Conservation (phyloP, 2,888 invertebrate genomes). For the Beris morrisii region DNA sequence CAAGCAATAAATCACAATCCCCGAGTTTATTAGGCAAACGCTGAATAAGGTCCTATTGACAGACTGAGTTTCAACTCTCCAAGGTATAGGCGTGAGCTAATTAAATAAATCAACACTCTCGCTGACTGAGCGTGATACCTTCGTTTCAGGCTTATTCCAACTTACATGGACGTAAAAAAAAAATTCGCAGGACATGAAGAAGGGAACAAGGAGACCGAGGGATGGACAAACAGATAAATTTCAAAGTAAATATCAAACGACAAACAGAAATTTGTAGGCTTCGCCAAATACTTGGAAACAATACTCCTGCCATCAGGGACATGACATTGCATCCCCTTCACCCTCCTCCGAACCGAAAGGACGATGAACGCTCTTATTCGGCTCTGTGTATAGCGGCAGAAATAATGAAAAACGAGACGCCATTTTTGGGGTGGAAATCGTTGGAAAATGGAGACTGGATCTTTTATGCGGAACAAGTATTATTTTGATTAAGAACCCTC, state of each 20-base stretch:
- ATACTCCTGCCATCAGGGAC: neutral
- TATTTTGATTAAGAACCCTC: slow-evolving; percentile 17
- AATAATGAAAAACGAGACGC: slow-evolving; percentile 28
- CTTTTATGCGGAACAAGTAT: neutral
- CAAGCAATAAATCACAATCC: slow-evolving; percentile 31
- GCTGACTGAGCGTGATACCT: no score
- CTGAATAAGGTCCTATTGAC: slow-evolving; percentile 27
- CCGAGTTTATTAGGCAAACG: slow-evolving; percentile 24
- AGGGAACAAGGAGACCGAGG: neutral
- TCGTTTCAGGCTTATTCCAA: no score
- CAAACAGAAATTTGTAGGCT: slow-evolving; percentile 29
- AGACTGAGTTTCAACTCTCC: slow-evolving; percentile 23
- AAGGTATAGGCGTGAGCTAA: slow-evolving; percentile 29
- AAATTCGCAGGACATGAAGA: neutral
- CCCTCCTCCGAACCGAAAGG: neutral
- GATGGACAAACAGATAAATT: slow-evolving; percentile 35
- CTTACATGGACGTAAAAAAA: no score
- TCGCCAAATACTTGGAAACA: slow-evolving; percentile 8
- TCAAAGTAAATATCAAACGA: slow-evolving; percentile 36
- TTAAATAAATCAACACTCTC: slow-evolving; percentile 34
- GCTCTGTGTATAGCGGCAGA: neutral
- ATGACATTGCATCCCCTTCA: neutral
- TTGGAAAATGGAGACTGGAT: slow-evolving; percentile 15
- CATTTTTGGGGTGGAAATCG: neutral
- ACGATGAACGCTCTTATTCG: neutral